These are phyloP conservation scores for Peromyscus melanophrys DNA, from an alignment of 2,797 vertebrate genomes.

Conservation along the genomic window DNA sequence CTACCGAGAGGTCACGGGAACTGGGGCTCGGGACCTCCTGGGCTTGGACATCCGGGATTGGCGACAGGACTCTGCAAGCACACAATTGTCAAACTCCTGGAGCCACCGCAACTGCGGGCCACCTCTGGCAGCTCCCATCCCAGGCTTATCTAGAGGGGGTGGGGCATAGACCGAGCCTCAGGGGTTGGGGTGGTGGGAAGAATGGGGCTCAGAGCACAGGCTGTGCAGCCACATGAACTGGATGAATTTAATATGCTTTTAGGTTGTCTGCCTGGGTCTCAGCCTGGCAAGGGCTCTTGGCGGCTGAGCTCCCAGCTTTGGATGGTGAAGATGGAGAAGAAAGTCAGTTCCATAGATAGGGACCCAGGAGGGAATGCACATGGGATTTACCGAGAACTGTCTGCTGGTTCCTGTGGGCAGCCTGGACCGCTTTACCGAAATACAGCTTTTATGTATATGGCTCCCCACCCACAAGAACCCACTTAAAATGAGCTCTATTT, in stretches of 20 bases:
- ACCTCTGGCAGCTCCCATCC: neutral
- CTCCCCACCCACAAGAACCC: neutral
- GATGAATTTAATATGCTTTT: neutral
- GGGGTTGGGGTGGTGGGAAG: neutral
- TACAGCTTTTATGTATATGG: neutral
- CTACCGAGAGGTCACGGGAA: neutral
- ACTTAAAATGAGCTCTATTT: neutral
- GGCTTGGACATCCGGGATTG: neutral
- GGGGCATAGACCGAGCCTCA: neutral
- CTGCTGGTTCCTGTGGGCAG: neutral
- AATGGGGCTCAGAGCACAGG: neutral
- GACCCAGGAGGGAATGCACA: neutral
- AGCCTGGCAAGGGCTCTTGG: neutral
- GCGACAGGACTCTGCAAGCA: neutral
- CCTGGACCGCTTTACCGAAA: neutral
- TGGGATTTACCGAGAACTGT: neutral
- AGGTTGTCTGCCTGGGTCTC: neutral
- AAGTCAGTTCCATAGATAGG: neutral
- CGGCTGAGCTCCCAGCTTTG: neutral
- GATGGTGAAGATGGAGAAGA: neutral
- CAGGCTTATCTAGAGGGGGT: fast-evolving
- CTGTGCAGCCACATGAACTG: fast-evolving
- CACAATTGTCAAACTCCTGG: neutral
- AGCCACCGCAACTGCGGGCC: neutral
- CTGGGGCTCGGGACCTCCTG: neutral